Evolutionary conservation across 1,140 invertebrate species (phyloP).

Genomic region (Plodia interpunctella): DNA sequence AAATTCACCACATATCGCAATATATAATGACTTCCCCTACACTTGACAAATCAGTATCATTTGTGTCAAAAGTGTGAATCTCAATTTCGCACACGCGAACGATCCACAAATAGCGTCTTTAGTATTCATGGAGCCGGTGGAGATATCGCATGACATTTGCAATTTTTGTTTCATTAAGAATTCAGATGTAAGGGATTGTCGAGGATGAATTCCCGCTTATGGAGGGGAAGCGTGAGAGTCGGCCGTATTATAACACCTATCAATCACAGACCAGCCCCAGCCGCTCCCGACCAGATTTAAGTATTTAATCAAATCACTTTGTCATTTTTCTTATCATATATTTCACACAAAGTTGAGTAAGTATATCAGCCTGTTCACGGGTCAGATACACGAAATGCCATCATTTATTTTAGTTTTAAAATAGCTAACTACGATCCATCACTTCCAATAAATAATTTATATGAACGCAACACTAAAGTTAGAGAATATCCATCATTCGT

Average conservation of each 20-base stretch:
- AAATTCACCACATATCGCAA: constrained; percentile 37
- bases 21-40: constrained; percentile 47
- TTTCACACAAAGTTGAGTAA: background rate
- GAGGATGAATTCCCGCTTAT: constrained; percentile 42
- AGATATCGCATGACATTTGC: constrained; percentile 62
- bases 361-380: background rate
- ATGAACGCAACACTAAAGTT: background rate
- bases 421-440: background rate
- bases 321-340: background rate
- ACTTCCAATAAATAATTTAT: background rate
- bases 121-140: constrained; percentile 70
- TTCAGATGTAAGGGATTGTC: constrained; percentile 67
- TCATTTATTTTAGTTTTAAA: constrained; percentile 1
- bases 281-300: constrained; percentile 10
- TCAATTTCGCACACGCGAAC: constrained; percentile 58
- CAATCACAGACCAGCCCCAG: constrained; percentile 35
- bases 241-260: constrained; percentile 39
- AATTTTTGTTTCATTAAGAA: constrained; percentile 74
- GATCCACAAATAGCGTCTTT: constrained; percentile 71
- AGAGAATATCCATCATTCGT: background rate
- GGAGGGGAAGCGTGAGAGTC: constrained; percentile 21
- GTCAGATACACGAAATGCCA: background rate
- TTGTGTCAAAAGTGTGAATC: constrained; percentile 47
- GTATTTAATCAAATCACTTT: constrained; percentile 2
- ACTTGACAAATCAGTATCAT: constrained; percentile 55